phyloP scores from a whole-genome alignment of 2,888 invertebrate species.

The Limnephilus rhombicus region DNA sequence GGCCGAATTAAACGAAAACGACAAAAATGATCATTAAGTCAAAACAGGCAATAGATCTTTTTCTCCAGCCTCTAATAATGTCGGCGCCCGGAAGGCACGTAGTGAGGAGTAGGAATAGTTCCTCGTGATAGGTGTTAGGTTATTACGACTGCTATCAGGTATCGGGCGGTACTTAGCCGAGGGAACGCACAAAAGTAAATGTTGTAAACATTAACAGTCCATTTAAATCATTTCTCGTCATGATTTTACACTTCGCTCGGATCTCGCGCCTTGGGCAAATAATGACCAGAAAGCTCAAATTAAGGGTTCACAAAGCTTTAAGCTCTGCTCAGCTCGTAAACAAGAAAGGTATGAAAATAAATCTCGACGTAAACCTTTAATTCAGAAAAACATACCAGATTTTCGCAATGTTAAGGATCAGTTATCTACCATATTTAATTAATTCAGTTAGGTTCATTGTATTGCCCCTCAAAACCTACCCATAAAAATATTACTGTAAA shows the following conservation, averaged over 20 bases:
- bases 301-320: background rate
- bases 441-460: no score
- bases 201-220: slow-evolving; percentile 46
- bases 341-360: background rate
- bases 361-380: background rate
- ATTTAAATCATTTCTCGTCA: slow-evolving; percentile 38
- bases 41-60: slow-evolving; percentile 57
- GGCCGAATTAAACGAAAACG: slow-evolving; percentile 61
- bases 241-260: background rate
- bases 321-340: background rate
- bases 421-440: no score
- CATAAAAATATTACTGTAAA: background rate
- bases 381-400: background rate
- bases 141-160: slow-evolving; percentile 7
- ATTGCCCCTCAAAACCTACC: background rate
- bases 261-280: slow-evolving; percentile 1
- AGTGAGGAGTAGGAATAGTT: slow-evolving; percentile 39
- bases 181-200: slow-evolving; percentile 34
- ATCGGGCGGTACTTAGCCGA: background rate
- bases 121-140: slow-evolving; percentile 16
- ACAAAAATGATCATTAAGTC: slow-evolving; percentile 61
- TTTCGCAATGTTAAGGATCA: background rate
- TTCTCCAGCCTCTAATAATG: slow-evolving; percentile 55
- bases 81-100: slow-evolving; percentile 52
- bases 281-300: background rate